Evolutionary conservation across 1,140 invertebrate genomes (phyloP).

Genomic region (Drosophila trapezifrons): DNA sequence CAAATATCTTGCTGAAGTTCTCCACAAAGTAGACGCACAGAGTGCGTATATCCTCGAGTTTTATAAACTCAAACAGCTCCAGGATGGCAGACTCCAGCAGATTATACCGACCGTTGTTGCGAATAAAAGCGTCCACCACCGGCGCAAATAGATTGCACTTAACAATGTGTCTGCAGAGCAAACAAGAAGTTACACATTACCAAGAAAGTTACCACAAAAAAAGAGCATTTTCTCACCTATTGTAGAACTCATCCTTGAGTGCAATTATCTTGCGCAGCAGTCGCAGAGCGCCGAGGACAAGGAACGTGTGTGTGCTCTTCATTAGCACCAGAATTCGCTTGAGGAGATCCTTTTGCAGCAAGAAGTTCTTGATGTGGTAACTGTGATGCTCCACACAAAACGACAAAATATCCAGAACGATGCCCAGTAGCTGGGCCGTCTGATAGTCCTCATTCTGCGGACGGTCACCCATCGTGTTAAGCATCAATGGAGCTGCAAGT

Average conservation of each 20-base stretch:
- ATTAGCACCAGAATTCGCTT: constrained; percentile 97
- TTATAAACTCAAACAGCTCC: constrained; percentile 99
- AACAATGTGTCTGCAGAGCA: constrained; percentile 91
- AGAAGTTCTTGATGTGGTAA: constrained; percentile 99
- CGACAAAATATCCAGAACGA: constrained; percentile 97
- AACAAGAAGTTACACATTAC: neutral
- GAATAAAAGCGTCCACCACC: constrained; percentile 97
- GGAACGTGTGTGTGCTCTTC: constrained; percentile 98
- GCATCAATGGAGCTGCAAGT: constrained; percentile 91
- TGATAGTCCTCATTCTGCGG: constrained; percentile 97
- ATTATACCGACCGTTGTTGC: constrained; percentile 99
- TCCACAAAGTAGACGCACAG: constrained; percentile 97
- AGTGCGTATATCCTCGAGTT: constrained; percentile 97
- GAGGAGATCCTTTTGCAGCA: constrained; percentile 98
- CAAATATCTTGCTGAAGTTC: constrained; percentile 96
- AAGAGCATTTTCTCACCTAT: constrained; percentile 85
- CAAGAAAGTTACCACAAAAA: neutral
- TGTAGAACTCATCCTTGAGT: constrained; percentile 99
- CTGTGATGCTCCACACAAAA: constrained; percentile 99
- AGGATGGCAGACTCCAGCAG: constrained; percentile 99
- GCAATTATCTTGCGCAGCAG: constrained; percentile 99
- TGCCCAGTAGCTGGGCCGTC: constrained; percentile 96
- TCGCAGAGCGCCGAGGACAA: constrained; percentile 97
- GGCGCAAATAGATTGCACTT: constrained; percentile 98
- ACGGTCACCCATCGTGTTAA: constrained; percentile 94